Conservation (phyloP, 2,113 vertebrate genomes). For the Podiceps cristatus region DNA sequence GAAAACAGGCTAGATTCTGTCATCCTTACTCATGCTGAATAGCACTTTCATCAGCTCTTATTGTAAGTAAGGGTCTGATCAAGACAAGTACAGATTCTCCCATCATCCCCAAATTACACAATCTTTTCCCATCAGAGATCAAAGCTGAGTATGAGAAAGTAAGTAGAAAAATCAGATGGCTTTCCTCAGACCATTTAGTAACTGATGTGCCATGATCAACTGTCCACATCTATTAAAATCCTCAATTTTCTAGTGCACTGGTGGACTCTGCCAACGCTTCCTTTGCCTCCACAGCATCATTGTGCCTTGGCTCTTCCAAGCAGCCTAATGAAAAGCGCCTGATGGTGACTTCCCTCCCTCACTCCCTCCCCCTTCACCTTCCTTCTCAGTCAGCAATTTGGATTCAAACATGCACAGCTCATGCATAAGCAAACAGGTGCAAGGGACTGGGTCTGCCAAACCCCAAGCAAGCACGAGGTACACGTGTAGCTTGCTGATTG, state of each 20-base stretch:
- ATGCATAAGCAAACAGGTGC: conserved; percentile 85
- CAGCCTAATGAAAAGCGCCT: conserved; percentile 6
- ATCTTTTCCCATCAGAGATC: not conserved
- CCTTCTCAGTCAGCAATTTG: conserved; percentile 41
- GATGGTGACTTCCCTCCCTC: not conserved
- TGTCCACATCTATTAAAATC: not conserved
- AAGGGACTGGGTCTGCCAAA: conserved; percentile 72
- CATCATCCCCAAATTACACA: not conserved
- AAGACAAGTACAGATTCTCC: not conserved
- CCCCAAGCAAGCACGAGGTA: conserved; percentile 73
- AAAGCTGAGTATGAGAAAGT: not conserved
- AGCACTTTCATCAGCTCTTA: not conserved
- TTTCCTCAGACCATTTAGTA: not conserved
- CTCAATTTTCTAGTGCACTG: not conserved
- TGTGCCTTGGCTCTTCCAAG: not conserved
- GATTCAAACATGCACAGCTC: conserved; percentile 74
- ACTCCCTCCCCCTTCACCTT: not conserved
- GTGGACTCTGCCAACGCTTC: not conserved
- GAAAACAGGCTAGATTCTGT: not conserved
- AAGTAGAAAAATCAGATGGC: not conserved
- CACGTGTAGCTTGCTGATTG: conserved; percentile 80
- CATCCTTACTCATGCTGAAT: not conserved
- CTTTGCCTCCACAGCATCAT: not conserved
- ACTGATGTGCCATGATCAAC: not conserved
- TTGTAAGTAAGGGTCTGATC: not conserved